Base-by-base conservation (phyloP, 2,113 vertebrate genomes). In the Spea multiplicata region DNA sequence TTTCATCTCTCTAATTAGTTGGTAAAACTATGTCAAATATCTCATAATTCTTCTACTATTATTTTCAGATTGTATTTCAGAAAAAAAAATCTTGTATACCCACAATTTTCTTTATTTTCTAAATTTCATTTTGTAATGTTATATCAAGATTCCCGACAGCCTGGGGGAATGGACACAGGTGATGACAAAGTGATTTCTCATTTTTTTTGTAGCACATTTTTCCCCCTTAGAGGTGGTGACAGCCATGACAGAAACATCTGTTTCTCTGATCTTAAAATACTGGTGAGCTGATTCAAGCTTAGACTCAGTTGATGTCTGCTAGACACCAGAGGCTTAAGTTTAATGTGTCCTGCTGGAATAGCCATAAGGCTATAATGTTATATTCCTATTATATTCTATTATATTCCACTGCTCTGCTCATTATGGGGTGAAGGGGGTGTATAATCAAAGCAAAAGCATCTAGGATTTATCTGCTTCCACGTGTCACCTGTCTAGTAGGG, bases 241-340 rank as follows among this genome's bases (percentile, higher is more conserved):
- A 78, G 69, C 59, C 52, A 52, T 78, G 76, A 78, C 68, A 72
- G 68, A 78, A 78, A 71, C 76, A 78, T 78, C 76, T 78, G 76
- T 78, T 78, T 78, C 48, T 78, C 61, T 52, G 68, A 71, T 78
- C 30, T 78, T 61, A 66, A 53, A 78, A 72, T 78, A 68, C 72
- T 78, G 47, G 30, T 72, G 64, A 65, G 65, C 47, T 65, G 68
- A 78, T 72, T 78, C 49, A 59, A 65, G 13, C 45, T 72, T 49
- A 13, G 8, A 52, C 59, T 16, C 30, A n/a, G n/a, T n/a, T n/a
- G n/a, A n/a, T 78, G 59, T 44, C 44, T 57, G 45, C 30, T 65
- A 57, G 45, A 46, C 68, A 55, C 61, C 74, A 13, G 4, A 59
- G 30, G 30, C 30, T n/a, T 30, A 30, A 30, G 30, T 30, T 30